phyloP scores from a whole-genome alignment of 2,888 invertebrate genomes.

The Nasonia oneida region DNA sequence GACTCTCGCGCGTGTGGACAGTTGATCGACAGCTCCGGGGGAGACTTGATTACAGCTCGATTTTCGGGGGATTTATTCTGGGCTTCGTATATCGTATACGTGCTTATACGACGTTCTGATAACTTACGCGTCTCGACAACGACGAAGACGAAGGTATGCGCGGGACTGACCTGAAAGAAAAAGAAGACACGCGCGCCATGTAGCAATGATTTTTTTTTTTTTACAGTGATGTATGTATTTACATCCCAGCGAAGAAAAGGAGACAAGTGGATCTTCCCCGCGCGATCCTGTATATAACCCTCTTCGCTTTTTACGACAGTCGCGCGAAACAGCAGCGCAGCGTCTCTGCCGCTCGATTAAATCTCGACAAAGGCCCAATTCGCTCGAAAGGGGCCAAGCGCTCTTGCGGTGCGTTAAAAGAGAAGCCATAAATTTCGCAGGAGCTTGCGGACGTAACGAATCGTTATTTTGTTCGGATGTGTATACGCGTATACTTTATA shows the following conservation, averaged over 20 bases:
- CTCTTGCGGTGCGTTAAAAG: background rate
- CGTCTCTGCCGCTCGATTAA: constrained; percentile 21
- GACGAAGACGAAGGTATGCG: background rate
- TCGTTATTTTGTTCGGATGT: background rate
- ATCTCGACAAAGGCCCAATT: constrained; percentile 15
- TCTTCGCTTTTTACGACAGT: constrained; percentile 5
- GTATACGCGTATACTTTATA: background rate
- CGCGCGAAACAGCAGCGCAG: background rate
- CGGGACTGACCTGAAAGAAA: background rate
- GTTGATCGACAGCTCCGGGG: background rate
- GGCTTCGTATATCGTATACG: background rate
- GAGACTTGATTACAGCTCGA: background rate
- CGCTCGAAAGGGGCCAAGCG: background rate
- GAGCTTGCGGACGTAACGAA: background rate
- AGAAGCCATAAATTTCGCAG: background rate
- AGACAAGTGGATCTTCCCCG: too few relatives aligned
- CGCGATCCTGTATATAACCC: background rate
- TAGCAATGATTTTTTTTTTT: too few relatives aligned
- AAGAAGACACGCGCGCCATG: background rate
- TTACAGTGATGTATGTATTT: background rate
- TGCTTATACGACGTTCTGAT: background rate
- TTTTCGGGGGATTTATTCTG: background rate
- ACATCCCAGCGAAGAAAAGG: too few relatives aligned
- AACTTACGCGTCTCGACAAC: background rate
- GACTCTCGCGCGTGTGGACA: background rate